Conservation (phyloP, 2,888 invertebrate genomes). For the Glyphotaelius pellucidus region DNA sequence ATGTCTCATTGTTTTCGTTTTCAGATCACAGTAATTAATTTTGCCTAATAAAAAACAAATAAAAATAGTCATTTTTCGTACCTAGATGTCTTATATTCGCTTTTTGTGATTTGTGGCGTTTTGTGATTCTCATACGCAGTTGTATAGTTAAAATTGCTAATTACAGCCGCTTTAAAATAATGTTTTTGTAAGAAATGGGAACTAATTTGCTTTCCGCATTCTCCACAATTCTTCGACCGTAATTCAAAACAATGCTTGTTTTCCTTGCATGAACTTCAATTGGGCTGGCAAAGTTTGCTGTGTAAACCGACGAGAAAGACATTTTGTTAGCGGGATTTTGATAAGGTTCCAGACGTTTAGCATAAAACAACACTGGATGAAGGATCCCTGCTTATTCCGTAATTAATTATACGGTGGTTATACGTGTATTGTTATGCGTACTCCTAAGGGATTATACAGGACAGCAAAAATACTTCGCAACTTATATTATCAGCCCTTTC, state of each 20-base stretch:
- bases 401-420: conserved; percentile 3
- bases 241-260: conserved; percentile 27
- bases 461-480: neutral
- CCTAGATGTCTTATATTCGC: too few species aligned
- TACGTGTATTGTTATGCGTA: neutral
- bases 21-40: too few species aligned
- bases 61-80: too few species aligned
- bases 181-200: neutral
- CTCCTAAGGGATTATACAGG: neutral
- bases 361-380: conserved; percentile 26
- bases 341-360: conserved; percentile 18
- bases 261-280: conserved; percentile 24
- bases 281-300: conserved; percentile 28
- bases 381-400: neutral
- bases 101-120: too few species aligned
- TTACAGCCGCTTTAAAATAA: neutral
- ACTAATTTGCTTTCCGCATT: neutral
- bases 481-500: neutral
- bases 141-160: too few species aligned
- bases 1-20: too few species aligned
- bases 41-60: too few species aligned
- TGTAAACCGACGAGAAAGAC: conserved; percentile 17
- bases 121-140: too few species aligned
- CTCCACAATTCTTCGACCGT: neutral
- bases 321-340: conserved; percentile 30